Base-by-base conservation (phyloP, 2,888 invertebrate genomes). In the Harpalus rubripes region DNA sequence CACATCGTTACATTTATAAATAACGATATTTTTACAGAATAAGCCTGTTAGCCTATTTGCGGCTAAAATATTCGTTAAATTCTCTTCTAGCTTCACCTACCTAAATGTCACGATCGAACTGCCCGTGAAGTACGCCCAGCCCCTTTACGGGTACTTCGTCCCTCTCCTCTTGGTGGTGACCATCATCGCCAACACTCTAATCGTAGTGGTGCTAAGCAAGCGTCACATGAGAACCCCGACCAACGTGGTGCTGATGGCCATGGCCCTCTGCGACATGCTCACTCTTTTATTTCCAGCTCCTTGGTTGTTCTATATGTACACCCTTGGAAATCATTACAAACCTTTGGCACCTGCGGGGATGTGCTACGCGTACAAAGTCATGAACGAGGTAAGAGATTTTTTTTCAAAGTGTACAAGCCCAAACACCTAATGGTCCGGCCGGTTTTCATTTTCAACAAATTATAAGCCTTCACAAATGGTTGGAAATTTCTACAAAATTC, bases 201-300 rank as follows among this genome's bases (percentile, higher is more conserved):
- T 98, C 87, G 97, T 98, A 12, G 94, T 98, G 52, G 98, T 98
- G 0, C 93, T 98, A 44, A 95, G 97, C 85, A 96, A 97, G 87
- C 93, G 96, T 52, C 97, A 98, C 91, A 98, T 98, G 98, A 91
- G 96, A 39, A 96, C 97, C 0, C 97, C 98, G 0, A 98, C 98
- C 5, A 98, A 98, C 91, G 94, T 96, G n/a, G 96, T 98, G 0
- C 93, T 98, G 1, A 95, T 97, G 94, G 96, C 96, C n/a, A 98
- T 98, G 98, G 98, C 98, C 0, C 93, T 98, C 4, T 97, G 97
- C 88, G 98, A 98, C 91, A 96, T 98, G 95, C 95, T 98, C 90
- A 98, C 98, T 0, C 95, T 98, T 89, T 93, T 97, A 81, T 96
- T 97, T 89, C 97, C 98, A 0, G 95, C 97, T 0, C 98, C 98